Evolutionary conservation across 2,888 invertebrate genomes (phyloP).

Genomic region (Cylindroiulus punctatus): DNA sequence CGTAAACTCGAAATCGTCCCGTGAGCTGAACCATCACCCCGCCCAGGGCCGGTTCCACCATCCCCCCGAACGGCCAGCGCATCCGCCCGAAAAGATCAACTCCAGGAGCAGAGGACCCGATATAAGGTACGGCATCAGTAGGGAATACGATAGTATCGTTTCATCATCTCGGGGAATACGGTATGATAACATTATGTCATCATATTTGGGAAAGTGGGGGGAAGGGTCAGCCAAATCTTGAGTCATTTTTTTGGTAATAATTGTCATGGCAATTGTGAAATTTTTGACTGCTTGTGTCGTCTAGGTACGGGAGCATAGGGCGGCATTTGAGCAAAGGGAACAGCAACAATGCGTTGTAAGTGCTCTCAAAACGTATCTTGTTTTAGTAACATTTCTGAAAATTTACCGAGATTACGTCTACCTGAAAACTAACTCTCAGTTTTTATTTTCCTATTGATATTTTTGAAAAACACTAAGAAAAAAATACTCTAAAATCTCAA

Average conservation of each 20-base stretch:
- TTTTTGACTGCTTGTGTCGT: background rate
- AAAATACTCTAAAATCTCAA: no score
- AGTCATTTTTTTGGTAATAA: no score
- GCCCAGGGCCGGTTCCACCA: conserved; percentile 11
- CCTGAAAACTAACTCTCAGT: no score
- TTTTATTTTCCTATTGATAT: no score
- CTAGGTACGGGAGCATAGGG: conserved; percentile 54
- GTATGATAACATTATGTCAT: no score
- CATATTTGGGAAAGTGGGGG: no score
- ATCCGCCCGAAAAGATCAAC: conserved; percentile 23
- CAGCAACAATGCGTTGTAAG: conserved; percentile 53
- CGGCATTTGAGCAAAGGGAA: conserved; percentile 47
- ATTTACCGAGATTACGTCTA: no score
- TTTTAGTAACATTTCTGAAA: no score
- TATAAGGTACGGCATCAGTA: background rate
- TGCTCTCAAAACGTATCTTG: background rate
- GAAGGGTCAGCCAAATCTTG: no score
- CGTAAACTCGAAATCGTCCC: conserved; percentile 72
- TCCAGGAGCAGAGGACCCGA: conserved; percentile 48
- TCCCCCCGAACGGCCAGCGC: background rate
- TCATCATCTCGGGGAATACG: no score
- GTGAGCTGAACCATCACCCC: conserved; percentile 61
- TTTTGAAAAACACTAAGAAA: no score
- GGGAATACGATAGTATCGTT: no score
- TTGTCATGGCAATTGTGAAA: background rate